Conservation (phyloP, 2,113 vertebrate genomes). For the Pelvicachromis taeniatus region DNA sequence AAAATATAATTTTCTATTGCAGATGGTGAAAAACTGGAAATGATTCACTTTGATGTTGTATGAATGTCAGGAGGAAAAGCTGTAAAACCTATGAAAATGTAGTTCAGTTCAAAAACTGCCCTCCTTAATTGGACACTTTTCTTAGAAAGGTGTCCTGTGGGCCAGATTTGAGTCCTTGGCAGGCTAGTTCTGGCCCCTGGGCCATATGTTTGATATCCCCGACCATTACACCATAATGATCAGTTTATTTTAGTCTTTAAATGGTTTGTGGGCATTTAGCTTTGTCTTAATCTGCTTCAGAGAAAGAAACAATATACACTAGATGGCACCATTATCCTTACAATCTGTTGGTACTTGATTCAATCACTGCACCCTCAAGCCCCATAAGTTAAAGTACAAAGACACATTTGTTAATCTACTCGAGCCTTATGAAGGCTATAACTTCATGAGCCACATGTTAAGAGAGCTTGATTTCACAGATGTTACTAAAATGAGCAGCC, state of each 20-base stretch:
- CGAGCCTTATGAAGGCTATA: neutral
- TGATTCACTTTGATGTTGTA: neutral
- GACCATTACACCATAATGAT: neutral
- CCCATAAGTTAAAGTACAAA: conserved; percentile 2
- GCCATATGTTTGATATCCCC: neutral
- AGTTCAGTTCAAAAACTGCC: neutral
- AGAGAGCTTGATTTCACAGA: conserved; percentile 64
- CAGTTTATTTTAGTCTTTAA: neutral
- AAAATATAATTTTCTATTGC: neutral
- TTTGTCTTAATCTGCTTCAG: neutral
- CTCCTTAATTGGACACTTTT: neutral
- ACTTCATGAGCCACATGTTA: conserved; percentile 17
- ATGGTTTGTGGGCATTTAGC: neutral
- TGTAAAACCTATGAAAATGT: neutral
- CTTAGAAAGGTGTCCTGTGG: neutral
- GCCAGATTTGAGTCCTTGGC: neutral
- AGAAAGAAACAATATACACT: neutral
- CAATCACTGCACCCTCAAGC: neutral
- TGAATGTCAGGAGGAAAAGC: neutral
- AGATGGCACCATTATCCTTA: conserved; percentile 23
- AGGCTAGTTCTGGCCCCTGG: neutral
- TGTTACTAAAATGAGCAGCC: conserved; percentile 38
- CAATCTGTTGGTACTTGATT: neutral
- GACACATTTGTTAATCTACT: conserved; percentile 28
- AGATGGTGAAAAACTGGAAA: neutral